phyloP scores from a whole-genome alignment of 2,888 invertebrate genomes.

The Teleogryllus oceanicus region DNA sequence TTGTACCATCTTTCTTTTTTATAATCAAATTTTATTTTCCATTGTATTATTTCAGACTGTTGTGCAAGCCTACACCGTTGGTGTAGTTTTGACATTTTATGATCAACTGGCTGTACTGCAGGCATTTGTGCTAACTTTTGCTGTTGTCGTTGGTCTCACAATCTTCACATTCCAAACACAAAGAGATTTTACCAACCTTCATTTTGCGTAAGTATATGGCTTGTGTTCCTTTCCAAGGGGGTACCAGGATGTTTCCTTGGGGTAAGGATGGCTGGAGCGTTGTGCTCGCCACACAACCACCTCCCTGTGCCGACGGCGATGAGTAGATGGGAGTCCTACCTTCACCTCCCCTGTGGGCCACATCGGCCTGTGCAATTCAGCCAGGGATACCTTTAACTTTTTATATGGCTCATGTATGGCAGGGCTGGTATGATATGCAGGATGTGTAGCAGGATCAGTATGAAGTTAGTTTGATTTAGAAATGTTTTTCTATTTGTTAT shows the following conservation, averaged over 20 bases:
- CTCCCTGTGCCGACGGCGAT: too few species aligned
- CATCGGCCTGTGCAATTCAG: too few species aligned
- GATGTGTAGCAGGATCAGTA: too few species aligned
- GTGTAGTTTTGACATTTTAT: conserved; percentile 74
- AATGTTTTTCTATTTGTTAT: too few species aligned
- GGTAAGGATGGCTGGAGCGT: conserved; percentile 22
- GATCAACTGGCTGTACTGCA: conserved; percentile 71
- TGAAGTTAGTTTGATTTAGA: too few species aligned
- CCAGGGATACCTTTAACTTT: too few species aligned
- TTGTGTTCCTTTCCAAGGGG: not conserved
- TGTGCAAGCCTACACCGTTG: conserved; percentile 73
- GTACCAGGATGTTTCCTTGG: conserved; percentile 32
- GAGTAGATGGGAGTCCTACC: too few species aligned
- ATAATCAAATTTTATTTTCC: conserved; percentile 32
- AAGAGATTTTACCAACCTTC: conserved; percentile 74
- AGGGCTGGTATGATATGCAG: too few species aligned
- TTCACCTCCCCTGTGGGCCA: too few species aligned
- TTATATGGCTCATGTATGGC: not conserved
- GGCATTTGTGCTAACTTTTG: conserved; percentile 71
- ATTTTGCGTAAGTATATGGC: conserved; percentile 61
- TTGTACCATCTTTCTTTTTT: not conserved
- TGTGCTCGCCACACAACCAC: too few species aligned
- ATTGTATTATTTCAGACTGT: conserved; percentile 60
- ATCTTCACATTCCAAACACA: conserved; percentile 83
- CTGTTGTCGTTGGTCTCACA: conserved; percentile 70